A percentile compares a stretch with the other conserved stretches of the same genome.
These are phyloP conservation scores for Erpetoichthys calabaricus DNA, from an alignment of 2,797 vertebrate species.

Conservation along the genomic window DNA sequence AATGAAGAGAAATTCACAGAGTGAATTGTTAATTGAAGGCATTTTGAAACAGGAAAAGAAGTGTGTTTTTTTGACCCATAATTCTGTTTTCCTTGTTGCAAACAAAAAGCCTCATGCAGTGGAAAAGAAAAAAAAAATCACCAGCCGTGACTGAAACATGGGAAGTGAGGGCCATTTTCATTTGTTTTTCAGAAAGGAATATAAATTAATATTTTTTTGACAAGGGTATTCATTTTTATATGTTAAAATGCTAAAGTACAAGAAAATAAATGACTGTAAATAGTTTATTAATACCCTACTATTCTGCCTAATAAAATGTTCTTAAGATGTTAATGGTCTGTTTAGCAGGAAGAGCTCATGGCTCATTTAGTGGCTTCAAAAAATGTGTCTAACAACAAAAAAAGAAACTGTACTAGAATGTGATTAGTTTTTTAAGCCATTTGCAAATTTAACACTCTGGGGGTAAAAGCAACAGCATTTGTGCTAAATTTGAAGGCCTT, in stretches of 20 bases:
- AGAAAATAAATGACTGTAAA: too few relatives aligned
- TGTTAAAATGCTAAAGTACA: not conserved
- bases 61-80: not conserved
- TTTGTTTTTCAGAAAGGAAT: not conserved
- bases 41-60: not conserved
- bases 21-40: not conserved
- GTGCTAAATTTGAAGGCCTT: conserved; percentile 3
- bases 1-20: not conserved
- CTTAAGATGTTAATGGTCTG: conserved; percentile 27
- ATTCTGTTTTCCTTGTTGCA: too few relatives aligned
- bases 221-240: not conserved
- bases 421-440: conserved; percentile 15
- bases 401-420: conserved; percentile 23
- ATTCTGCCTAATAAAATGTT: conserved; percentile 17
- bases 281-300: too few relatives aligned
- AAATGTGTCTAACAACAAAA: conserved; percentile 19
- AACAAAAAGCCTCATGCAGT: too few relatives aligned
- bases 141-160: not conserved
- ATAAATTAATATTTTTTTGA: not conserved
- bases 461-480: not conserved
- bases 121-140: not conserved
- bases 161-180: not conserved
- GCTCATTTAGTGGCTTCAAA: conserved; percentile 21
- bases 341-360: conserved; percentile 16
- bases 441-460: conserved; percentile 7